A percentile compares a stretch with the other conserved stretches of the same genome.
phyloP scores from a whole-genome alignment of 2,113 vertebrate species.

The Nestor notabilis region DNA sequence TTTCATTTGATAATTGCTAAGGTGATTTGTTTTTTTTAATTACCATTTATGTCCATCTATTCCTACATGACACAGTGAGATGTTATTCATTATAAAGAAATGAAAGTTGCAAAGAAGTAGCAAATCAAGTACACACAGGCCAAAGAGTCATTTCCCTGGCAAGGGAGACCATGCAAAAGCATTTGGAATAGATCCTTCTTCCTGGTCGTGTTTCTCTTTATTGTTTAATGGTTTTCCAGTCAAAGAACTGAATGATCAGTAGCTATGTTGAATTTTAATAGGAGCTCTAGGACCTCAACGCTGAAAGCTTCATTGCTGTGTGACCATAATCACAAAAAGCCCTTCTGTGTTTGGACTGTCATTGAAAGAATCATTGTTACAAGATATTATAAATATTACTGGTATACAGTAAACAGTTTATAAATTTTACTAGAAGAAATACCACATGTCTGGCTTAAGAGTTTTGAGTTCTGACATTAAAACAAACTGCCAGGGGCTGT shows the following conservation, averaged over 20 bases:
- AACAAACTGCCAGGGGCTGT: not conserved
- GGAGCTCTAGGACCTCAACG: not conserved
- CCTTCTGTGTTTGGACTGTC: not conserved
- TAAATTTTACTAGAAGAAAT: not conserved
- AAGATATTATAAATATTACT: not conserved
- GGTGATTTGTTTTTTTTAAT: not conserved
- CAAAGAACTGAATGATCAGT: slow-evolving; percentile 30
- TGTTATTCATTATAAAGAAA: slow-evolving; percentile 18
- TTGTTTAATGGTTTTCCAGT: slow-evolving; percentile 21
- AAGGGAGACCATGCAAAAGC: slow-evolving; percentile 2
- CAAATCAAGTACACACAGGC: slow-evolving; percentile 19
- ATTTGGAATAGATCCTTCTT: slow-evolving; percentile 33
- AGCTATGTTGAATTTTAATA: slow-evolving; percentile 52
- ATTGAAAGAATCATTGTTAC: slow-evolving; percentile 18
- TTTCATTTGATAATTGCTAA: not conserved
- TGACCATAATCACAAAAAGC: not conserved
- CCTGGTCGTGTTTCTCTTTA: slow-evolving; percentile 28
- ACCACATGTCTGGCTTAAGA: not conserved
- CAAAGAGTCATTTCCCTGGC: slow-evolving; percentile 32
- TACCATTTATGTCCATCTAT: not conserved
- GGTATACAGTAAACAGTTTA: not conserved
- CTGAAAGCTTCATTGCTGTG: slow-evolving; percentile 12
- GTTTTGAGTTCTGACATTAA: not conserved
- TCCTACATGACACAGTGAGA: not conserved
- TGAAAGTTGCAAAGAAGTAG: slow-evolving; percentile 16